Conservation (phyloP, 37 sponge, comb jelly and placozoan genomes). For the Hormiphora californensis region DNA sequence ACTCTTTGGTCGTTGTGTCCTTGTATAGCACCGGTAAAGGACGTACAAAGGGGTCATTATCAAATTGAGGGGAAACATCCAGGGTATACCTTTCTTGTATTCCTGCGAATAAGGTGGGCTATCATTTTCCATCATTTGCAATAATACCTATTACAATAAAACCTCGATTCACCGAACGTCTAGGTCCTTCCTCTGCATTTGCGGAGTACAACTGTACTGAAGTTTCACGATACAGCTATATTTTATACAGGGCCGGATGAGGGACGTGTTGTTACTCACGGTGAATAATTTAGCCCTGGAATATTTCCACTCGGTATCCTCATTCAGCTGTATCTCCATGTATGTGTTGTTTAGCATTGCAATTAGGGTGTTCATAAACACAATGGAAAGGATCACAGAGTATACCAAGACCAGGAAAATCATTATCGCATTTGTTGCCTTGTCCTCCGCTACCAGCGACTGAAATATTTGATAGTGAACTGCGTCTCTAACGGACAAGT, state of each 20-base stretch:
- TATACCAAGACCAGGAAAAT: background rate
- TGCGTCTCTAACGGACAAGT: too few relatives aligned
- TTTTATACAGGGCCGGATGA: too few relatives aligned
- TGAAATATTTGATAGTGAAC: too few relatives aligned
- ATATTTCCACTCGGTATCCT: conserved; percentile 46
- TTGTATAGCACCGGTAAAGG: background rate
- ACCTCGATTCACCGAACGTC: too few relatives aligned
- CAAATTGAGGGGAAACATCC: conserved; percentile 8
- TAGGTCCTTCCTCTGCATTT: too few relatives aligned
- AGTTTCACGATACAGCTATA: too few relatives aligned
- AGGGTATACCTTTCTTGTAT: conserved; percentile 32
- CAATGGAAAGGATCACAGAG: conserved; percentile 6
- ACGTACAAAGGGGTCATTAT: background rate
- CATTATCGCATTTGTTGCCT: background rate
- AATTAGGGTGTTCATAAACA: conserved; percentile 26
- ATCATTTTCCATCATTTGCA: too few relatives aligned
- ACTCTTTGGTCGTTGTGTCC: background rate
- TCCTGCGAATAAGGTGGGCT: too few relatives aligned
- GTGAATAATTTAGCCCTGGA: conserved; percentile 4
- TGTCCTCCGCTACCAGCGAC: background rate
- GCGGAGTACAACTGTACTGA: too few relatives aligned
- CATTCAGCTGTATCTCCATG: background rate
- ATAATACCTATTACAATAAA: too few relatives aligned
- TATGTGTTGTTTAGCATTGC: conserved; percentile 40
- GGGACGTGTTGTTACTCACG: background rate